Percentiles rank a stretch among this genome's conserved stretches.
phyloP scores from a whole-genome alignment of 2,888 invertebrate genomes.

The Vandiemenella viatica region DNA sequence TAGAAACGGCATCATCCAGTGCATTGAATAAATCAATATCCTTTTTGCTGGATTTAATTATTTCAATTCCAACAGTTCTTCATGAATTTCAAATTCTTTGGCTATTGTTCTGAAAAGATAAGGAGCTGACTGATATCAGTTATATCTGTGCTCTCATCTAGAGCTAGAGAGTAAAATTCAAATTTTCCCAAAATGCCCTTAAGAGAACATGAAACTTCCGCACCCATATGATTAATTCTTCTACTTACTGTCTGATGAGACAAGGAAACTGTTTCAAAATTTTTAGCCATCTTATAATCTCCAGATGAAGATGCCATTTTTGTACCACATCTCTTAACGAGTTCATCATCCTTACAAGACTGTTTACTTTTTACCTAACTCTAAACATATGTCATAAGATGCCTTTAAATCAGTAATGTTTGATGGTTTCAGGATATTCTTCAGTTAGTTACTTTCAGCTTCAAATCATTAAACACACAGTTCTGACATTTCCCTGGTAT shows the following conservation, averaged over 20 bases:
- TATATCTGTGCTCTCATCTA: neutral
- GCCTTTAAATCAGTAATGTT: neutral
- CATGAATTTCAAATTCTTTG: conserved; percentile 1
- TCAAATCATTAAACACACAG: neutral
- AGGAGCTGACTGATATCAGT: neutral
- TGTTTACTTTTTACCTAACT: too few species aligned
- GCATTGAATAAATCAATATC: neutral
- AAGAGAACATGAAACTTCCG: conserved; percentile 1
- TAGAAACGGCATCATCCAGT: neutral
- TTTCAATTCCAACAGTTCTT: neutral
- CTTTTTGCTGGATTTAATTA: neutral
- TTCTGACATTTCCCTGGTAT: neutral
- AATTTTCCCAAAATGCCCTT: neutral
- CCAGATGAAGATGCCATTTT: neutral
- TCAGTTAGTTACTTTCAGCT: neutral
- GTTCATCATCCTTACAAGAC: too few species aligned
- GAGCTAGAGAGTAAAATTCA: neutral
- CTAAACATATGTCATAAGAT: conserved; percentile 2
- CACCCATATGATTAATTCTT: conserved; percentile 3
- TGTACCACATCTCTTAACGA: neutral
- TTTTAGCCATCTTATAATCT: conserved; percentile 1
- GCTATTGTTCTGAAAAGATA: neutral
- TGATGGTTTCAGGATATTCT: neutral
- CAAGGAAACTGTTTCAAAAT: conserved; percentile 2
- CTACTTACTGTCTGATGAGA: conserved; percentile 3